These are phyloP conservation scores for Marisa cornuarietis DNA, from an alignment of 1,140 invertebrate species.

Conservation along the genomic window DNA sequence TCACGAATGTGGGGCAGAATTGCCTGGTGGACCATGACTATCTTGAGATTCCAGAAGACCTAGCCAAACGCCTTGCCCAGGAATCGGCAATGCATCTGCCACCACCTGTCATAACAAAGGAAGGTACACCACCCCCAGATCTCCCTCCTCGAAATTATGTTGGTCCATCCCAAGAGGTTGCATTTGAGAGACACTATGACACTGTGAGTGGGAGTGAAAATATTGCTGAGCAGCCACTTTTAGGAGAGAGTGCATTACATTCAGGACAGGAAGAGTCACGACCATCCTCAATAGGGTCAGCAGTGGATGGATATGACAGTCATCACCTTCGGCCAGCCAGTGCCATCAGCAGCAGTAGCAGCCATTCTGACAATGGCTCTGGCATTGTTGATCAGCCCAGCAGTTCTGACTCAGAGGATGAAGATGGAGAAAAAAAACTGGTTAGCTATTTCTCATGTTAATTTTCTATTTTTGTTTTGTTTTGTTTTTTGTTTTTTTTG, in stretches of 20 bases:
- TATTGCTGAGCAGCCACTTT: background rate
- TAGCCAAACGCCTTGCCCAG: slow-evolving; percentile 9
- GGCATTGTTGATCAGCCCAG: slow-evolving; percentile 25
- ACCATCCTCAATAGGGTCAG: background rate
- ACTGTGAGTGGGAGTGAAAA: background rate
- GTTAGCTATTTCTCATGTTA: background rate
- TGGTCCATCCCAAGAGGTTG: background rate
- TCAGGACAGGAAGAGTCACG: slow-evolving; percentile 6
- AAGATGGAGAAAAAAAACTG: slow-evolving; percentile 27
- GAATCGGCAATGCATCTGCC: background rate
- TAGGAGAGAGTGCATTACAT: background rate
- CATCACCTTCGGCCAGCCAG: slow-evolving; percentile 22
- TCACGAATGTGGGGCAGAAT: slow-evolving; percentile 23
- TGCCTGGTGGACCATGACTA: slow-evolving; percentile 35
- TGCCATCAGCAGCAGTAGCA: slow-evolving; percentile 33
- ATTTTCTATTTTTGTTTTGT: too few relatives aligned
- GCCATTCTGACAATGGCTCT: slow-evolving; percentile 36
- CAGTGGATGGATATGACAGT: background rate
- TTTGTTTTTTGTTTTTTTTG: too few relatives aligned
- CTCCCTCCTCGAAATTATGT: slow-evolving; percentile 37
- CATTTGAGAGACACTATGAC: background rate
- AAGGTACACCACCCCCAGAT: slow-evolving; percentile 38
- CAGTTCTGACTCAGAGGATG: slow-evolving; percentile 39
- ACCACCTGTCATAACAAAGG: slow-evolving; percentile 4
- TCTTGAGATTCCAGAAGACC: slow-evolving; percentile 41